phyloP scores from a whole-genome alignment of 2,797 vertebrate species.

The Distichodus sexfasciatus region DNA sequence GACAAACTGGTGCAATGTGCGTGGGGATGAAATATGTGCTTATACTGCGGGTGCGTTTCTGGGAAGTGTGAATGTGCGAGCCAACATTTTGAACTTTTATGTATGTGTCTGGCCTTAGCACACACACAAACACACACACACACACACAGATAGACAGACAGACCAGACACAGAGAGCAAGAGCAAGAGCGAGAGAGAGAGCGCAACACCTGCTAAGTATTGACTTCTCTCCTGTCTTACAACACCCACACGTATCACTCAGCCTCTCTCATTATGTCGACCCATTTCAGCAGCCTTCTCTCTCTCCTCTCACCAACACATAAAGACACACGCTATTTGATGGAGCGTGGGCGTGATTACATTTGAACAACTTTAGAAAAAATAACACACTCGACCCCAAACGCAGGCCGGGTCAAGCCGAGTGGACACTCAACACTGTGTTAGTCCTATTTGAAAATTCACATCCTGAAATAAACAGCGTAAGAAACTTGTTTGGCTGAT shows the following conservation, averaged over 20 bases:
- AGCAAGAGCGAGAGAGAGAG: background rate
- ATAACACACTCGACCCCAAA: too few species aligned
- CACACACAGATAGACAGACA: background rate
- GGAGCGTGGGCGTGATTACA: background rate
- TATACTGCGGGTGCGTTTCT: background rate
- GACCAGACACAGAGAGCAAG: background rate
- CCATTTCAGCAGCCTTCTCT: background rate
- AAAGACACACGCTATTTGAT: background rate
- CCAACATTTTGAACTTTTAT: background rate
- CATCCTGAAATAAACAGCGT: too few species aligned
- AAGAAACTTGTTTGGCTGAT: too few species aligned
- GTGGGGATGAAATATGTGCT: background rate
- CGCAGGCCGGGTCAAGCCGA: too few species aligned
- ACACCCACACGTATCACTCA: background rate
- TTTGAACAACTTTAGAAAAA: slow-evolving; percentile 17
- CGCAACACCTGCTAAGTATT: background rate
- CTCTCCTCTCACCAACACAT: background rate
- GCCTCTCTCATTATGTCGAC: background rate
- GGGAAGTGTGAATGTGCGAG: background rate
- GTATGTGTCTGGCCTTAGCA: too few species aligned
- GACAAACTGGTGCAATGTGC: background rate
- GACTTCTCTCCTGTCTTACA: slow-evolving; percentile 8
- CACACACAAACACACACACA: background rate
- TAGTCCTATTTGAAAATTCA: too few species aligned
- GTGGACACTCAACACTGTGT: too few species aligned